These are phyloP conservation scores for Lagocephalus sceleratus DNA, from an alignment of 2,797 vertebrate species.

Conservation along the genomic window DNA sequence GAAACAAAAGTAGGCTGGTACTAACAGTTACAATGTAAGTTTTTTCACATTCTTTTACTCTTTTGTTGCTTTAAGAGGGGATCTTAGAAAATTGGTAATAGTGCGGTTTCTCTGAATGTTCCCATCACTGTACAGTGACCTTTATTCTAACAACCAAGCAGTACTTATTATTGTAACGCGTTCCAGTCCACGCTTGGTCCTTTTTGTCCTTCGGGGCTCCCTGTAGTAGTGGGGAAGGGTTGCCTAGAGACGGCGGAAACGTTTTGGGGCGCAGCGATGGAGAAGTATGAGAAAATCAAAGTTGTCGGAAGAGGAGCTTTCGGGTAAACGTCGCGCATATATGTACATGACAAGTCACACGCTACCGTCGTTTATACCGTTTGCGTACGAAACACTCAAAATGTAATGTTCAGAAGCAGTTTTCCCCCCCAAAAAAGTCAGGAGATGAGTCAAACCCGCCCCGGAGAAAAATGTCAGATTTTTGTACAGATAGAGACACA, in stretches of 20 bases:
- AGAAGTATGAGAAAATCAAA: constrained; percentile 98
- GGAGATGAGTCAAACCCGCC: constrained; percentile 13
- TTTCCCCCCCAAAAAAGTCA: constrained; percentile 17
- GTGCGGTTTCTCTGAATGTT: too few species aligned
- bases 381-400: not conserved
- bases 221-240: constrained; percentile 69
- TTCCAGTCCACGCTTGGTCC: not conserved
- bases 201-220: constrained; percentile 57
- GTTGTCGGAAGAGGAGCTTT: constrained; percentile 97
- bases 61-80: too few species aligned
- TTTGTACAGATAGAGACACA: not conserved
- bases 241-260: constrained; percentile 71
- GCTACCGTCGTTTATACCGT: rapidly evolving
- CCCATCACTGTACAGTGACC: too few species aligned
- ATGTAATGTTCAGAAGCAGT: not conserved
- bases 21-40: constrained; percentile 7
- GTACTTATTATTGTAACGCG: not conserved
- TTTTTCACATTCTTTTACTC: not conserved
- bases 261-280: constrained; percentile 77
- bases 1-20: too few species aligned
- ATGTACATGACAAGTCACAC: not conserved
- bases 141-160: too few species aligned
- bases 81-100: too few species aligned
- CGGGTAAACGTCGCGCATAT: constrained; percentile 80
- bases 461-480: not conserved